Conservation (phyloP, 2,797 vertebrate species). For the Nyctalus aviator region DNA sequence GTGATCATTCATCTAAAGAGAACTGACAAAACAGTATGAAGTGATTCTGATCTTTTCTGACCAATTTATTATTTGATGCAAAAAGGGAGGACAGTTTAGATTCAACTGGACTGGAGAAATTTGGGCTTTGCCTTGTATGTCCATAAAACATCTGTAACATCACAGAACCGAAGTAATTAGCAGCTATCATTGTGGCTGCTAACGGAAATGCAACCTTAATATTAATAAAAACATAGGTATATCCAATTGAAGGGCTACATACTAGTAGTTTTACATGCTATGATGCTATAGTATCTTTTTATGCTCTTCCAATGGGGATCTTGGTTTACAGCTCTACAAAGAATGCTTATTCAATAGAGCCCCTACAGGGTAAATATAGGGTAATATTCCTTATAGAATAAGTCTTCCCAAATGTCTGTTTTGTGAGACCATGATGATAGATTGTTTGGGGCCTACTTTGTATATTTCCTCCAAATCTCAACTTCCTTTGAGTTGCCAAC, state of each 20-base stretch:
- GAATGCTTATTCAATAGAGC: neutral
- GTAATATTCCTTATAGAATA: slow-evolving; percentile 30
- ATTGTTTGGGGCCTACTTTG: slow-evolving; percentile 16
- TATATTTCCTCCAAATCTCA: slow-evolving; percentile 14
- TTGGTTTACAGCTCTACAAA: slow-evolving; percentile 54
- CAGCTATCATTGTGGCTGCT: neutral
- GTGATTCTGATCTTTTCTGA: slow-evolving; percentile 16
- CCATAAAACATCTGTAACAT: neutral
- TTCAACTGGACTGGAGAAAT: slow-evolving; percentile 10
- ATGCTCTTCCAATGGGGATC: neutral
- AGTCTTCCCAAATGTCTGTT: slow-evolving; percentile 59
- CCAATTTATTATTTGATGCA: neutral
- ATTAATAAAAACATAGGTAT: neutral
- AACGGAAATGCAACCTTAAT: neutral
- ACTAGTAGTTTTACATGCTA: neutral
- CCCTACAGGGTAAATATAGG: neutral
- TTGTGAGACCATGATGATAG: slow-evolving; percentile 13
- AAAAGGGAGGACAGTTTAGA: neutral
- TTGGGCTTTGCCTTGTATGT: neutral
- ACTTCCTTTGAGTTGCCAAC: slow-evolving; percentile 45
- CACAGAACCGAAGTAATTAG: slow-evolving; percentile 26
- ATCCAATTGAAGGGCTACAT: neutral
- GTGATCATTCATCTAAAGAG: neutral
- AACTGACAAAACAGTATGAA: neutral
- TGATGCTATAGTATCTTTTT: neutral